A percentile compares a stretch with the other conserved stretches of the same genome.
Evolutionary conservation across 2,888 invertebrate genomes (phyloP).

Genomic region (Coelinius sp.): DNA sequence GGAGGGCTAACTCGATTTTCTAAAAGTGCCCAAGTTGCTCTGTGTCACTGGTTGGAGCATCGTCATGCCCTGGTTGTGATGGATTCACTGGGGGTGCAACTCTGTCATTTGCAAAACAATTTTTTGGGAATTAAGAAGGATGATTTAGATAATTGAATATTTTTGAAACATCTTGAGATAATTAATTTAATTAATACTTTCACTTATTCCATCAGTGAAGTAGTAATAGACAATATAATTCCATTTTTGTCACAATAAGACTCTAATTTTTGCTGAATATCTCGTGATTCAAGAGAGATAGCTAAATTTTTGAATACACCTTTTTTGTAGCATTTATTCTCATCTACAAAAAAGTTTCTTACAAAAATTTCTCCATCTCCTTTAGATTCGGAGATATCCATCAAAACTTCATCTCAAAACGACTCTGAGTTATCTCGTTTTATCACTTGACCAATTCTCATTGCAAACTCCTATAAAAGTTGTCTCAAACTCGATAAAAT

Average conservation of each 20-base stretch:
- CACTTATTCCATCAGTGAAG: too few relatives aligned
- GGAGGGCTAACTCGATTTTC: not conserved
- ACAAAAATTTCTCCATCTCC: too few relatives aligned
- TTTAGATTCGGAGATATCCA: too few relatives aligned
- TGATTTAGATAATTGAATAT: not conserved
- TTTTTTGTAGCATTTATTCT: too few relatives aligned
- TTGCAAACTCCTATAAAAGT: not conserved
- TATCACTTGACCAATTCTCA: not conserved
- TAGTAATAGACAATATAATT: too few relatives aligned
- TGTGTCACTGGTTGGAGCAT: not conserved
- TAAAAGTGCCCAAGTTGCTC: conserved; percentile 3
- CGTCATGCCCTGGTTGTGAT: conserved; percentile 17
- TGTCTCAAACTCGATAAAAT: not conserved
- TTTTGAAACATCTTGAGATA: not conserved
- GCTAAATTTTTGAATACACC: too few relatives aligned
- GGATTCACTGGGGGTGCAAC: too few relatives aligned
- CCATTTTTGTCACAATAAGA: too few relatives aligned
- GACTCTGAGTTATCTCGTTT: not conserved
- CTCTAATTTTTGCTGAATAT: too few relatives aligned
- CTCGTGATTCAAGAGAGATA: too few relatives aligned
- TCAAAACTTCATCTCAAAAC: too few relatives aligned
- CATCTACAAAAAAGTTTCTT: too few relatives aligned
- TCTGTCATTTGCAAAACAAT: not conserved
- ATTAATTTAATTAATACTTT: not conserved
- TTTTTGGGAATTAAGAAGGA: not conserved